Percentiles rank a stretch among this genome's conserved stretches.
phyloP scores from a whole-genome alignment of 2,797 vertebrate genomes.

The Fratercula arctica region DNA sequence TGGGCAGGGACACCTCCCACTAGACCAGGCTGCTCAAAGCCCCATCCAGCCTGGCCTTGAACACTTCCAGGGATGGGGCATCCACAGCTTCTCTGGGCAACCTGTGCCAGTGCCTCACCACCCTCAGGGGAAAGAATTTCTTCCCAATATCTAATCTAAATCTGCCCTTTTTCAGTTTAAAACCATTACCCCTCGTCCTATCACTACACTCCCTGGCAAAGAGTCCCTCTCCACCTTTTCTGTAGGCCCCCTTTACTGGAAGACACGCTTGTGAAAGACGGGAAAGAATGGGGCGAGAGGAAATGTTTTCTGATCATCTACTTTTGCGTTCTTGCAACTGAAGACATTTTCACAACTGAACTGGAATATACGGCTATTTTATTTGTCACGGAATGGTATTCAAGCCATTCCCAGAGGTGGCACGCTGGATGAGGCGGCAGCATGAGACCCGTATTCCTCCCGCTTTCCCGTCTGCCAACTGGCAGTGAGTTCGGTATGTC shows the following conservation, averaged over 20 bases:
- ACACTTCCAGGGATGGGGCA: background rate
- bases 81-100: background rate
- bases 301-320: background rate
- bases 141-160: too few relatives aligned
- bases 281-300: background rate
- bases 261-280: background rate
- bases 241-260: background rate
- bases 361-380: background rate
- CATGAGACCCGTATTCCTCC: accelerated
- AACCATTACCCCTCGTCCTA: background rate
- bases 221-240: background rate
- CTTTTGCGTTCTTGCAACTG: background rate
- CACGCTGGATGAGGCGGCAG: background rate
- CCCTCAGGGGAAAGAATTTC: background rate
- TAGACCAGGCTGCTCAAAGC: background rate
- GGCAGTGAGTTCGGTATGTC: accelerated
- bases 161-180: too few relatives aligned
- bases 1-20: background rate
- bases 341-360: background rate
- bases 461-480: background rate
- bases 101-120: background rate
- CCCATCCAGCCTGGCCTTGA: background rate
- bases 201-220: background rate
- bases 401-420: background rate
- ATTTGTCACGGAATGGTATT: background rate